phyloP scores from a whole-genome alignment of 2,888 invertebrate genomes.

The Cephus pygmeus region DNA sequence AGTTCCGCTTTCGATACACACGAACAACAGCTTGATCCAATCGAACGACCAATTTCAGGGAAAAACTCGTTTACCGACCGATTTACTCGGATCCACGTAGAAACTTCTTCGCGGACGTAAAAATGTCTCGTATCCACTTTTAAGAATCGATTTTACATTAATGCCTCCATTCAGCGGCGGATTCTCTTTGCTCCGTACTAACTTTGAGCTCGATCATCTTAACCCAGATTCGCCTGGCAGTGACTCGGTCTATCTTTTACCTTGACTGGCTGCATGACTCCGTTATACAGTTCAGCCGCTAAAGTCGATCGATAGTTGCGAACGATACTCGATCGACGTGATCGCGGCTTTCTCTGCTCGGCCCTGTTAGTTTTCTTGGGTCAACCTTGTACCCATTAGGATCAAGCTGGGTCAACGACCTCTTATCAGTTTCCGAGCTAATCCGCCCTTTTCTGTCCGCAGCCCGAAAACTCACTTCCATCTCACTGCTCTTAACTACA shows the following conservation, averaged over 20 bases:
- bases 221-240: not conserved
- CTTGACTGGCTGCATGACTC: not conserved
- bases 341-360: not conserved
- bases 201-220: not conserved
- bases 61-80: conserved; percentile 33
- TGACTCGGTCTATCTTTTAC: not conserved
- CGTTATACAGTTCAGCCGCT: not conserved
- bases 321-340: not conserved
- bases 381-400: not conserved
- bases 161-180: not conserved
- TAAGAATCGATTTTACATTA: not conserved
- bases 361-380: not conserved
- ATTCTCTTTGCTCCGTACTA: not conserved
- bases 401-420: not conserved
- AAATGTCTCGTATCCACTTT: not conserved
- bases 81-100: not conserved
- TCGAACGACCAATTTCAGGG: conserved; percentile 32
- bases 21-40: conserved; percentile 5
- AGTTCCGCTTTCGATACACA: not conserved
- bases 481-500: not conserved
- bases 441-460: not conserved
- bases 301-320: not conserved
- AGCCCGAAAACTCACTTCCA: not conserved
- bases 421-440: not conserved
- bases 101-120: not conserved